Conservation (phyloP, 2,888 invertebrate species). For the Cantharis rufa region DNA sequence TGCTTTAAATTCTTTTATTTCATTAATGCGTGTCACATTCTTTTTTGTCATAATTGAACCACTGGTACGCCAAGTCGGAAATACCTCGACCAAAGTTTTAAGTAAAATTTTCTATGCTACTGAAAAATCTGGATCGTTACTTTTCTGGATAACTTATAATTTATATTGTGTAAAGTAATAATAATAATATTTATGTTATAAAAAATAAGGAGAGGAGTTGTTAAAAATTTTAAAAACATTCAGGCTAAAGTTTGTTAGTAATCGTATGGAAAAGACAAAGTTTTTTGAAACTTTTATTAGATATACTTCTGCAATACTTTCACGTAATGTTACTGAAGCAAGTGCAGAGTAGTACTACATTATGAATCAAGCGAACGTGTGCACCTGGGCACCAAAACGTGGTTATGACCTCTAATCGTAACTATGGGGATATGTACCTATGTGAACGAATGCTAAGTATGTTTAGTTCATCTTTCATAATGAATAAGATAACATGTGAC, state of each 20-base stretch:
- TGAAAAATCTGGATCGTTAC: background rate
- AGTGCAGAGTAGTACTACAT: conserved; percentile 25
- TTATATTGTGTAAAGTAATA: background rate
- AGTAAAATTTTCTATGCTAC: background rate
- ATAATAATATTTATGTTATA: background rate
- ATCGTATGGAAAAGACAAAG: background rate
- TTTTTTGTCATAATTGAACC: background rate
- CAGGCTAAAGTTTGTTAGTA: background rate
- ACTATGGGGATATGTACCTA: conserved; percentile 33
- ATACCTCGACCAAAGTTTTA: background rate
- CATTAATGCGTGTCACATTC: background rate
- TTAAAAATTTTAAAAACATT: background rate
- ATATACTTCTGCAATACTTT: background rate
- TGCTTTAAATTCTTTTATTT: background rate
- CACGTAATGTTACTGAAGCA: conserved; percentile 1
- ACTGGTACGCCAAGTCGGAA: background rate
- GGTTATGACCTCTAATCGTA: conserved; percentile 32
- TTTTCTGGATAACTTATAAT: background rate
- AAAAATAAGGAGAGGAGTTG: background rate
- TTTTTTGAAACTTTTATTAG: background rate
- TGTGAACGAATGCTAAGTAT: conserved; percentile 32
- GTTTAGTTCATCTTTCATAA: conserved; percentile 38
- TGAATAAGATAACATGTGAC: conserved; percentile 32
- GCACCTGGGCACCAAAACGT: conserved; percentile 33
- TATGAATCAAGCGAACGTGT: conserved; percentile 35